phyloP scores from a whole-genome alignment of 2,797 vertebrate genomes.

The Bradypodion ventrale region DNA sequence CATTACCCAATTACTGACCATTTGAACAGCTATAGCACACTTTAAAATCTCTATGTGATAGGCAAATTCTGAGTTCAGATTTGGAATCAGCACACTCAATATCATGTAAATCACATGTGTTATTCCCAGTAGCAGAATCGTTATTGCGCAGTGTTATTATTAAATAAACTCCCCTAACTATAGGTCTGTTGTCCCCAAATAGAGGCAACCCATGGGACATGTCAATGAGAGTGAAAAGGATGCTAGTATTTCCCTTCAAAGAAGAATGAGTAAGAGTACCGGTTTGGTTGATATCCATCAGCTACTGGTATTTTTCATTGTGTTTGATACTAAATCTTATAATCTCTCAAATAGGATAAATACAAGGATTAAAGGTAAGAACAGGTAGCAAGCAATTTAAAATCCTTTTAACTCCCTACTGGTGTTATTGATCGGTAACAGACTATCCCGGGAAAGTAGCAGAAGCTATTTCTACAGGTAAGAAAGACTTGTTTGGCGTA shows the following conservation, averaged over 20 bases:
- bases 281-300: constrained; percentile 28
- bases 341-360: constrained; percentile 40
- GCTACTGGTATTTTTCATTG: constrained; percentile 39
- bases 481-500: background rate
- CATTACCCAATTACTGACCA: too few species aligned
- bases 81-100: too few species aligned
- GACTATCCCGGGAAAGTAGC: background rate
- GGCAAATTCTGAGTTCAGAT: too few species aligned
- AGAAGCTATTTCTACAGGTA: background rate
- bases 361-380: constrained; percentile 49
- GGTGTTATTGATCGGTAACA: constrained; percentile 34
- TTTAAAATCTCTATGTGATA: too few species aligned
- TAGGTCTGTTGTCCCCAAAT: constrained; percentile 4
- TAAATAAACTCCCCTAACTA: constrained; percentile 32
- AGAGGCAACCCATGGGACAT: background rate
- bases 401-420: constrained; percentile 47
- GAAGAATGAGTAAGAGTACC: constrained; percentile 45
- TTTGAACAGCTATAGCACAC: too few species aligned
- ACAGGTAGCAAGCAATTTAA: constrained; percentile 46
- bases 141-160: too few species aligned
- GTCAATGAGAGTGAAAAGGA: constrained; percentile 51
- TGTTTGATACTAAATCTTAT: constrained; percentile 48
- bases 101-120: too few species aligned
- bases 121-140: too few species aligned
- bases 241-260: constrained; percentile 12